Percentiles rank a stretch among this genome's conserved stretches.
These are phyloP conservation scores for Gymnocypris eckloni DNA, from an alignment of 2,797 vertebrate species.

Conservation along the genomic window DNA sequence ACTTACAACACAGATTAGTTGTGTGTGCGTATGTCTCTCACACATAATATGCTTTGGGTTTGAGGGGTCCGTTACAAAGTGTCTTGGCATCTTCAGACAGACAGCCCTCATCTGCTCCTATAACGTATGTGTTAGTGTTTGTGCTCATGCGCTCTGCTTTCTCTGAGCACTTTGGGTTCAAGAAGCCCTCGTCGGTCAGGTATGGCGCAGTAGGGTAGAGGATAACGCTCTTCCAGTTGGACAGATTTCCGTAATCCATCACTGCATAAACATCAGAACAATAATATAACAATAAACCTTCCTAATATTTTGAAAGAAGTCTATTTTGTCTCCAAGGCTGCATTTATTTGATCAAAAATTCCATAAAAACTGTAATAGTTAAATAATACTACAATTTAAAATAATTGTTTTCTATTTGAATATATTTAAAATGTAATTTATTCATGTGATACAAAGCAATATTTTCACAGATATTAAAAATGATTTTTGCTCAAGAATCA, in stretches of 20 bases:
- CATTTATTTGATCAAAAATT: not conserved
- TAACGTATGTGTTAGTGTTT: conserved; percentile 82
- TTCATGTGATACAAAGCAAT: not conserved
- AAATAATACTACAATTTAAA: not conserved
- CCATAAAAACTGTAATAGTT: not conserved
- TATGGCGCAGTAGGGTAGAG: conserved; percentile 86
- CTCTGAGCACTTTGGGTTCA: conserved; percentile 83
- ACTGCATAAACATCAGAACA: conserved; percentile 66
- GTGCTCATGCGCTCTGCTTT: conserved; percentile 63
- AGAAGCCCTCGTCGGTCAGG: conserved; percentile 91
- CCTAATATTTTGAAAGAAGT: not conserved
- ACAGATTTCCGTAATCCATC: conserved; percentile 86
- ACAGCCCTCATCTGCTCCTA: conserved; percentile 85
- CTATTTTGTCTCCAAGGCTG: not conserved
- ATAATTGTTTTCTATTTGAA: not conserved
- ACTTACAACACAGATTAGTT: not conserved
- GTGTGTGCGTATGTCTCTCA: conserved; percentile 75
- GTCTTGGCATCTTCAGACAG: conserved; percentile 78
- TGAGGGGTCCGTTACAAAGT: conserved; percentile 94
- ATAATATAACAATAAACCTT: not conserved
- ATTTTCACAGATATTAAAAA: not conserved
- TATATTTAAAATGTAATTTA: not conserved
- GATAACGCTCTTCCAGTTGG: conserved; percentile 92
- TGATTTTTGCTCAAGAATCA: not conserved
- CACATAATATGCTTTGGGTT: conserved; percentile 91